A percentile compares a stretch with the other conserved stretches of the same genome.
Conservation (phyloP, 2,888 invertebrate genomes). For the Notodonta dromedarius region DNA sequence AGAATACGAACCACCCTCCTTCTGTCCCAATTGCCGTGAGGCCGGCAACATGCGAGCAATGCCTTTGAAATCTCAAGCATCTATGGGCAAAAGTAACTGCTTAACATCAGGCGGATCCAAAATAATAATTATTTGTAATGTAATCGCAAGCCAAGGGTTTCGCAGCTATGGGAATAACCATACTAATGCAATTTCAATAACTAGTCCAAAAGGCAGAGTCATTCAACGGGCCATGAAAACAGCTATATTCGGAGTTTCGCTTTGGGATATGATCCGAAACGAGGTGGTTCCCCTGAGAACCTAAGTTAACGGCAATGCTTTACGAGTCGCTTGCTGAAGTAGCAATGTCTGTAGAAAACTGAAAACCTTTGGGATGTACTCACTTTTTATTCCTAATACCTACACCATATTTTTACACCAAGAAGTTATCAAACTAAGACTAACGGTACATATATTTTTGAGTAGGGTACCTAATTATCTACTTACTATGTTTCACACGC, state of each 20-base stretch:
- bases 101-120: no score
- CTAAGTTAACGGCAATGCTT: slow-evolving; percentile 1
- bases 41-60: no score
- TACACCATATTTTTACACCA: not conserved
- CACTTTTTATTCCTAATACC: not conserved
- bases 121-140: no score
- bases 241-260: slow-evolving; percentile 7
- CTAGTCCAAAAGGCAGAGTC: not conserved
- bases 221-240: slow-evolving; percentile 5
- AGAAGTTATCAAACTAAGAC: no score
- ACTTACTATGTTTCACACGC: no score
- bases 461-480: no score
- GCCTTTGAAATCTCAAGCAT: no score
- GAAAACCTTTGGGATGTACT: slow-evolving; percentile 1
- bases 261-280: slow-evolving; percentile 7
- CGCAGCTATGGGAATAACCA: not conserved
- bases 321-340: not conserved
- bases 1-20: no score
- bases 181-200: not conserved
- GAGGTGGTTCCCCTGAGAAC: slow-evolving; percentile 2
- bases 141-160: not conserved
- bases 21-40: no score
- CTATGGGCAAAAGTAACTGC: no score
- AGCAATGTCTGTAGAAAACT: slow-evolving; percentile 4
- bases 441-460: no score